phyloP scores from a whole-genome alignment of 2,888 invertebrate genomes.

The Lithophane leautieri region DNA sequence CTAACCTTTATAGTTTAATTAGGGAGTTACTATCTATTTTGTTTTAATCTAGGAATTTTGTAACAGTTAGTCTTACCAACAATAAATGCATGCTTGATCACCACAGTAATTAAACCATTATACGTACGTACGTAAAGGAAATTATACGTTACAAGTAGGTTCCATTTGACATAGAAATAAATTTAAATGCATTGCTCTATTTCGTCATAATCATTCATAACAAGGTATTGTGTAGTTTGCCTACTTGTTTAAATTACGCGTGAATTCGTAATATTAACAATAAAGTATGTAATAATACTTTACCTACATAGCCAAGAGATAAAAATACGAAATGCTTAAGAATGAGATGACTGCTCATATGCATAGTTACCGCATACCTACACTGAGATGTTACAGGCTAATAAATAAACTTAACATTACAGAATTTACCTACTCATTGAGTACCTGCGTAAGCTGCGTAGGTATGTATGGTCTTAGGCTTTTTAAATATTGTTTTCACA shows the following conservation, averaged over 20 bases:
- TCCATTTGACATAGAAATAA: conserved; percentile 8
- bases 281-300: conserved; percentile 66
- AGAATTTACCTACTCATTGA: background rate
- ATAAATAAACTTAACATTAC: conserved; percentile 14
- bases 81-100: background rate
- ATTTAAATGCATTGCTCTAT: conserved; percentile 25
- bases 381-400: conserved; percentile 7
- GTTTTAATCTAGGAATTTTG: conserved; percentile 1
- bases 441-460: background rate
- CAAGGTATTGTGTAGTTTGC: conserved; percentile 54
- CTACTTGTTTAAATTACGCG: conserved; percentile 62
- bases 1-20: conserved; percentile 41
- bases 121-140: no score
- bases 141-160: background rate
- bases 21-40: background rate
- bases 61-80: background rate
- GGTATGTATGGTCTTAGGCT: background rate
- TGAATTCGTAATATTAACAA: conserved; percentile 60
- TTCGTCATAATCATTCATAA: conserved; percentile 54
- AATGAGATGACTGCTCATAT: conserved; percentile 38
- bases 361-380: conserved; percentile 45
- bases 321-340: conserved; percentile 54
- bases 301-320: conserved; percentile 63
- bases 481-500: background rate
- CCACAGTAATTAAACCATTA: conserved; percentile 1